Evolutionary conservation across 2,797 vertebrate species (phyloP).

Genomic region (Pseudochaenichthys georgianus): DNA sequence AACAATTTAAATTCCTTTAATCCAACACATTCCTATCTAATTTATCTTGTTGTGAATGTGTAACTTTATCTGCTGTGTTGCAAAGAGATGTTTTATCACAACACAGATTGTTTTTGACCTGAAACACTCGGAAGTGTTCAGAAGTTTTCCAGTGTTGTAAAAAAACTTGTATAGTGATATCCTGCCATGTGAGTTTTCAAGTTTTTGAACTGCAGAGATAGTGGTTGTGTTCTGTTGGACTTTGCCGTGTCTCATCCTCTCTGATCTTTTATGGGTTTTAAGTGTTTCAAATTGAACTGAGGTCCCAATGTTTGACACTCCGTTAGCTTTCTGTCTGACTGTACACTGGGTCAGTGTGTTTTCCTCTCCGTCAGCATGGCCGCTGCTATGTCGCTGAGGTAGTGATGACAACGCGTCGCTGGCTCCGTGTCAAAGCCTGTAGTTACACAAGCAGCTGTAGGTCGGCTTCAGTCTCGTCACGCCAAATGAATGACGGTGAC

Average conservation of each 20-base stretch:
- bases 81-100: background rate
- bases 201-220: constrained; percentile 8
- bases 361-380: constrained; percentile 36
- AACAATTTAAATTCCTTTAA: background rate
- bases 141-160: background rate
- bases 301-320: constrained; percentile 20
- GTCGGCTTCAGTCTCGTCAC: constrained; percentile 26
- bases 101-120: constrained; percentile 12
- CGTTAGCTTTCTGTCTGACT: constrained; percentile 34
- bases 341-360: constrained; percentile 14
- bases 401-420: constrained; percentile 35
- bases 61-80: constrained; percentile 30
- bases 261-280: constrained; percentile 24
- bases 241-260: constrained; percentile 1
- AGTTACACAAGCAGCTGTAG: constrained; percentile 35
- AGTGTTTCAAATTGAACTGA: constrained; percentile 50
- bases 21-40: constrained; percentile 11
- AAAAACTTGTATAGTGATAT: background rate
- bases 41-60: constrained; percentile 41
- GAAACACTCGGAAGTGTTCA: background rate
- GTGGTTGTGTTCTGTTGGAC: background rate
- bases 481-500: constrained; percentile 14
- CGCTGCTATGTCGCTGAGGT: constrained; percentile 20
- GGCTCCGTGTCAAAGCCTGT: constrained; percentile 36
- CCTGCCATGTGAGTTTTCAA: constrained; percentile 45